Conservation (phyloP, 2,113 vertebrate species). For the Suricata suricatta region DNA sequence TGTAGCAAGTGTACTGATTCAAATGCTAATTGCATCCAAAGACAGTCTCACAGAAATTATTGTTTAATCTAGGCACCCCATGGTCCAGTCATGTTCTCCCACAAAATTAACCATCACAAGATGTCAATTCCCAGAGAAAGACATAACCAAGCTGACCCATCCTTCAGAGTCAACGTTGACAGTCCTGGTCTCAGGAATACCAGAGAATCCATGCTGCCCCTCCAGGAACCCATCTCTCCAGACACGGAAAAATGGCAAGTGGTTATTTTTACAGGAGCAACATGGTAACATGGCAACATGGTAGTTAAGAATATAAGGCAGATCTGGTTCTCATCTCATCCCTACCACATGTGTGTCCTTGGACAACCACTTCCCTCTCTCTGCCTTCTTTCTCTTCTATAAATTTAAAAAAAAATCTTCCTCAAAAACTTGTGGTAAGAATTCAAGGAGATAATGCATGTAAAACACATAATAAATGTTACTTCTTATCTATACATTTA, state of each 20-base stretch:
- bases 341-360: not conserved
- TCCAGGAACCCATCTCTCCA: not conserved
- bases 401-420: not conserved
- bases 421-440: not conserved
- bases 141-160: not conserved
- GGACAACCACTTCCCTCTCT: not conserved
- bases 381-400: not conserved
- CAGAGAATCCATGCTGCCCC: not conserved
- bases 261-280: not conserved
- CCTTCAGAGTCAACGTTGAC: not conserved
- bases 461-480: not conserved
- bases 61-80: not conserved
- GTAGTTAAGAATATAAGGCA: not conserved
- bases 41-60: not conserved
- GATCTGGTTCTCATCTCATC: not conserved
- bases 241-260: not conserved
- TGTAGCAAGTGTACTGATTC: not conserved
- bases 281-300: not conserved
- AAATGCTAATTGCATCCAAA: not conserved
- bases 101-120: not conserved
- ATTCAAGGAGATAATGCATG: not conserved
- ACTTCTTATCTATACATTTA: not conserved
- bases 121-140: not conserved
- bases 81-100: not conserved
- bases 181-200: not conserved